These are phyloP conservation scores for Pyrocoelia pectoralis DNA, from an alignment of 2,888 invertebrate genomes.

Conservation along the genomic window DNA sequence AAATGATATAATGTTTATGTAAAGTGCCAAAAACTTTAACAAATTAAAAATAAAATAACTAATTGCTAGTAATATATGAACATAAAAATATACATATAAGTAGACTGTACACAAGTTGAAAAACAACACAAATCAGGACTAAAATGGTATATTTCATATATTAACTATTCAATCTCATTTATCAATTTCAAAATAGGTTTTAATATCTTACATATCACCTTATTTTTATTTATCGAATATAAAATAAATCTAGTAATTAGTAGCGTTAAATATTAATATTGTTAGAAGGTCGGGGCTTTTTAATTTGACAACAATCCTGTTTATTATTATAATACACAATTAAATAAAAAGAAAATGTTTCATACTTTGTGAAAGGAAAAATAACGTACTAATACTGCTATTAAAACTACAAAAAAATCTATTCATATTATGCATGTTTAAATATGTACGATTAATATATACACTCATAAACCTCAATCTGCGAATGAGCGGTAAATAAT, in stretches of 20 bases:
- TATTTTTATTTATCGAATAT: constrained; percentile 12
- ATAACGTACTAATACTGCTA: background rate
- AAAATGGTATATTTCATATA: constrained; percentile 14
- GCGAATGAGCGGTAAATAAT: background rate
- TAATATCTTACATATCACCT: constrained; percentile 31
- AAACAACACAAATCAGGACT: constrained; percentile 30
- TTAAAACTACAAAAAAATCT: constrained; percentile 6
- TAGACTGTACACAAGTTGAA: constrained; percentile 36
- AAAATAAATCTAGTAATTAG: constrained; percentile 27
- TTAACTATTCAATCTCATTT: constrained; percentile 20
- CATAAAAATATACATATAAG: constrained; percentile 42
- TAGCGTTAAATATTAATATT: constrained; percentile 27
- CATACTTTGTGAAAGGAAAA: background rate
- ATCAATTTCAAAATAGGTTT: constrained; percentile 24
- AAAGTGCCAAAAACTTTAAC: constrained; percentile 16
- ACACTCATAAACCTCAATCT: background rate
- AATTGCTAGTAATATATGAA: constrained; percentile 38
- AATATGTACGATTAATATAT: background rate
- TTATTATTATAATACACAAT: constrained; percentile 14
- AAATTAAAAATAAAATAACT: constrained; percentile 31
- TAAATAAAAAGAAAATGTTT: constrained; percentile 11
- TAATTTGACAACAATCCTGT: constrained; percentile 19
- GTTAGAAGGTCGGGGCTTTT: constrained; percentile 12
- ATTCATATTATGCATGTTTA: constrained; percentile 3
- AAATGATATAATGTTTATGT: background rate